These are phyloP conservation scores for Pyrocoelia pectoralis DNA, from an alignment of 2,888 invertebrate genomes.

Conservation along the genomic window DNA sequence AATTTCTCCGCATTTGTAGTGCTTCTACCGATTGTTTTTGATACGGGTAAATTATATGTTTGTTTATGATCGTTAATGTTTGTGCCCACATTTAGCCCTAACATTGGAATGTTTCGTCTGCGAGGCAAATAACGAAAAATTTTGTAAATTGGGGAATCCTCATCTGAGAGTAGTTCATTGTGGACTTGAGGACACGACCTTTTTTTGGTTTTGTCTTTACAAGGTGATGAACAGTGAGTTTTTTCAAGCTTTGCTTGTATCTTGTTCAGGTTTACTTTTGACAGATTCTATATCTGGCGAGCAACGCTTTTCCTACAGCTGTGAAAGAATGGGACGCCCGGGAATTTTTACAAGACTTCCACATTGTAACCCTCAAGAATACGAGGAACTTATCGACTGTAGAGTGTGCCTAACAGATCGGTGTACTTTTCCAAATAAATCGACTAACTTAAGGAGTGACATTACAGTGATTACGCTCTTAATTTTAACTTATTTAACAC, in stretches of 20 bases:
- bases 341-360: slow-evolving; percentile 4
- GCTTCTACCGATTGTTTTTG: too few relatives aligned
- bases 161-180: slow-evolving; percentile 10
- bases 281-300: not conserved
- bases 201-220: slow-evolving; percentile 13
- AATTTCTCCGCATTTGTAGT: too few relatives aligned
- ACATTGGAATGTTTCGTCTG: slow-evolving; percentile 10
- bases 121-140: not conserved
- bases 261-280: not conserved
- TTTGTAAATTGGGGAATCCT: not conserved
- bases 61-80: too few relatives aligned
- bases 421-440: not conserved
- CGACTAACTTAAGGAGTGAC: not conserved
- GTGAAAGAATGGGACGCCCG: slow-evolving; percentile 9
- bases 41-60: too few relatives aligned
- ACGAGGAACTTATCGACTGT: slow-evolving; percentile 8
- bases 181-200: not conserved
- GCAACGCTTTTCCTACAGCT: not conserved
- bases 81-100: not conserved
- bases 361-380: not conserved
- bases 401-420: slow-evolving; percentile 5
- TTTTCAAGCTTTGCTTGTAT: not conserved
- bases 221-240: slow-evolving; percentile 2
- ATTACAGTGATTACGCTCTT: not conserved
- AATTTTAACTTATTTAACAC: too few relatives aligned